Evolutionary conservation across 2,113 vertebrate species (phyloP).

Genomic region (Craseonycteris thonglongyai): DNA sequence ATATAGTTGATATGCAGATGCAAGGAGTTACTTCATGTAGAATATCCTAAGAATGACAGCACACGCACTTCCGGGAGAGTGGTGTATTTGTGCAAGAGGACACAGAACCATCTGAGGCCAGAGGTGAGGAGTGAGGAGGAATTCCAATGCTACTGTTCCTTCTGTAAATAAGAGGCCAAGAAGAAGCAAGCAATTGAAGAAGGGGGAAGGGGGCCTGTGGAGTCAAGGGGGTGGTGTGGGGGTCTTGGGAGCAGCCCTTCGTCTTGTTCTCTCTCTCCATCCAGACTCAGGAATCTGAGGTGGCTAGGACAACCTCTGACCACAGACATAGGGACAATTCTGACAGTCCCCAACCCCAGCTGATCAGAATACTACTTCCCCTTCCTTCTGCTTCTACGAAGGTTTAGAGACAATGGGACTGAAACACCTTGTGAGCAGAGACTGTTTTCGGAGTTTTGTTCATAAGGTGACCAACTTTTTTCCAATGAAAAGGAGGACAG

Average conservation of each 20-base stretch:
- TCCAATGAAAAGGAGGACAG: no score
- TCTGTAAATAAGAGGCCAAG: conserved; percentile 90
- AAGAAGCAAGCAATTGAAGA: no score
- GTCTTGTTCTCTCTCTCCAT: neutral
- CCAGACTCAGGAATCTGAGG: neutral
- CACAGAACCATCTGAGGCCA: conserved; percentile 80
- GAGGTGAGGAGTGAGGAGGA: conserved; percentile 83
- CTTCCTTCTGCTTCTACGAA: neutral
- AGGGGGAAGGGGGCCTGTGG: neutral
- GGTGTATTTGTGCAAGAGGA: conserved; percentile 74
- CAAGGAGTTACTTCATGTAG: neutral
- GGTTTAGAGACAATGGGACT: neutral
- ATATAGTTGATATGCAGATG: neutral
- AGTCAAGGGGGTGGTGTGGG: rapidly evolving
- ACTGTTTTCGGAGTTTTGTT: neutral
- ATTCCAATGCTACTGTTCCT: conserved; percentile 82
- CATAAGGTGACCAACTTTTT: no score
- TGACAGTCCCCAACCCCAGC: neutral
- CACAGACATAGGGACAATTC: neutral
- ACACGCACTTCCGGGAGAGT: neutral
- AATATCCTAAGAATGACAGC: neutral
- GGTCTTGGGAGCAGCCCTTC: neutral
- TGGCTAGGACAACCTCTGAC: neutral
- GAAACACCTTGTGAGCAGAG: neutral
- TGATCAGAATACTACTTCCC: neutral